Base-by-base conservation (phyloP, 2,888 invertebrate genomes). In the Amaurobius ferox region DNA sequence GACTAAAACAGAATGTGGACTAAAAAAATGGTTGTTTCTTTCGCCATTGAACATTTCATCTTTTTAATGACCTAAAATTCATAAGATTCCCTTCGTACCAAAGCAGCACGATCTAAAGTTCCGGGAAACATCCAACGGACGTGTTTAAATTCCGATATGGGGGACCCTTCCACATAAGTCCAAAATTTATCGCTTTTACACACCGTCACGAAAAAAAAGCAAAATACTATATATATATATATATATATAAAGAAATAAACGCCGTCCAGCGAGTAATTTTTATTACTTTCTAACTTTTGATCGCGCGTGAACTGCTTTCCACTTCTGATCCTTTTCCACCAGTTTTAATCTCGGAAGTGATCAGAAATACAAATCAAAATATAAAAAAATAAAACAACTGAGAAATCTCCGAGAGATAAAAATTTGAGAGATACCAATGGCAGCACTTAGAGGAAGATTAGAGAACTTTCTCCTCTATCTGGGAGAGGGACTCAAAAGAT, bases 401-500 rank as follows among this genome's bases (percentile, higher is more conserved):
- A 28, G 64, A 64, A 29, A 30, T 64, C 32, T 29, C 64, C 16
- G 68, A 70, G 32, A 71, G 30, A 72, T 70, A 28, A 70, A 44
- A 29, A 70, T 29, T 28, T 55, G 23, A 55, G 44, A 44, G 55
- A 23, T 55, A 39, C 71, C 71, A 83, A 83, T 83, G 71, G 77
- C 71, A 16, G 28, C 83, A 81, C 74, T 81, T 81, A 81, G 68
- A 35, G 44, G 28, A 39, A 77, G 83, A 83, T 83, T 83, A 83
- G 66, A 48, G 64, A 72, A 80, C 67, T 81, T 81, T 81, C 74
- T 71, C 23, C 73, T 28, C 32, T 61, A 30, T 61, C 61, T 23
- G 26, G 16, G 26, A 55, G 55, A n/a, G 23, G 55, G 23, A 55
- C 5, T 29, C 64, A 76, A 81, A 62, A 76, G 70, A 62, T 28